A percentile compares a stretch with the other conserved stretches of the same genome.
phyloP scores from a whole-genome alignment of 1,140 invertebrate species.

The Trigoniulus corallinus region DNA sequence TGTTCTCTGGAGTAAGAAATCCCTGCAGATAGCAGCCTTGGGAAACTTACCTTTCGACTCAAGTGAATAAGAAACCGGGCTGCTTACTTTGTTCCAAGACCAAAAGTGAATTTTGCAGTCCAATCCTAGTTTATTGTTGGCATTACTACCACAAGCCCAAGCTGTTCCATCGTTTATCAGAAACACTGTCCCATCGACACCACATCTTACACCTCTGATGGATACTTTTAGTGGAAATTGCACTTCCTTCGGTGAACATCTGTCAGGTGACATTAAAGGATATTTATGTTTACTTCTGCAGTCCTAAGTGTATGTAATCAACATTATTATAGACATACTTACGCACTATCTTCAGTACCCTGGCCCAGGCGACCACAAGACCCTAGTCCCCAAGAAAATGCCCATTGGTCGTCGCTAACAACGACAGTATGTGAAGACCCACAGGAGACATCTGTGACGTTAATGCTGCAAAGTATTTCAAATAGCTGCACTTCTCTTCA shows the following conservation, averaged over 20 bases:
- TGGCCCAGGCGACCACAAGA: slow-evolving; percentile 43
- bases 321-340: too few species aligned
- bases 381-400: slow-evolving; percentile 52
- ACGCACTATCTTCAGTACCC: slow-evolving; percentile 36
- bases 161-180: slow-evolving; percentile 43
- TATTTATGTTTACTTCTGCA: too few species aligned
- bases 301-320: too few species aligned
- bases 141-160: slow-evolving; percentile 48
- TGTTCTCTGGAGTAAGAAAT: too few species aligned
- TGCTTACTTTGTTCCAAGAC: too few species aligned
- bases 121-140: slow-evolving; percentile 49
- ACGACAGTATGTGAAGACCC: slow-evolving; percentile 47
- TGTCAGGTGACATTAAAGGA: slow-evolving; percentile 14
- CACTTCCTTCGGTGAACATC: slow-evolving; percentile 31
- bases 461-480: slow-evolving; percentile 30
- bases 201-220: slow-evolving; percentile 38
- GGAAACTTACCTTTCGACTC: too few species aligned
- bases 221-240: slow-evolving; percentile 30
- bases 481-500: too few species aligned
- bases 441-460: slow-evolving; percentile 43
- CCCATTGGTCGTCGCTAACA: slow-evolving; percentile 37
- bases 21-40: too few species aligned
- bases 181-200: slow-evolving; percentile 44
- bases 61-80: too few species aligned
- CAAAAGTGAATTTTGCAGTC: too few species aligned